Evolutionary conservation across 2,888 invertebrate genomes (phyloP).

Genomic region (Pyrrhosoma nymphula): DNA sequence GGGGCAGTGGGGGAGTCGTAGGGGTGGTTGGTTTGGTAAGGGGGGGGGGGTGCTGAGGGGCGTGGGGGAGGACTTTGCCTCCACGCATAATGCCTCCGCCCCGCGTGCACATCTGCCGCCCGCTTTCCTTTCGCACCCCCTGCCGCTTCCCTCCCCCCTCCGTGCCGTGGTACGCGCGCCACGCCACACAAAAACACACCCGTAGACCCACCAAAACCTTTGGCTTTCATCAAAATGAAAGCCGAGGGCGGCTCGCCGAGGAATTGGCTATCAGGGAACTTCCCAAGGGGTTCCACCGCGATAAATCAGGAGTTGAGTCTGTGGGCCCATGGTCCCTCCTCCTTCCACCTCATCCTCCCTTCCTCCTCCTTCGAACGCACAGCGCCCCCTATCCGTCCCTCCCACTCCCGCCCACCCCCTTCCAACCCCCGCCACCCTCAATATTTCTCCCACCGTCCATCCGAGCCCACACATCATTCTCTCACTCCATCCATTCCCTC

Average conservation of each 20-base stretch:
- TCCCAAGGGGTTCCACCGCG: neutral
- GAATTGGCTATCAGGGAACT: conserved; percentile 53
- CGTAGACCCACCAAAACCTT: neutral
- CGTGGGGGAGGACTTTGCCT: no score
- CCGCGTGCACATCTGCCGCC: conserved; percentile 36
- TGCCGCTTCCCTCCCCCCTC: neutral
- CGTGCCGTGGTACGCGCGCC: neutral
- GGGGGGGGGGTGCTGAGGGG: no score
- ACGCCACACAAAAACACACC: no score
- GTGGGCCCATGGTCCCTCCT: neutral
- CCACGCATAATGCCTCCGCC: no score
- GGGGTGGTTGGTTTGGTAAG: no score
- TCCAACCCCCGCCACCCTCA: neutral
- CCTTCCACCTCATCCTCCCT: neutral
- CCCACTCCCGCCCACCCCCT: neutral
- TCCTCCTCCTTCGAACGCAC: no score
- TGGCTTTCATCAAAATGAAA: conserved; percentile 29
- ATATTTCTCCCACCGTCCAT: neutral
- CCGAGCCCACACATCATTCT: neutral
- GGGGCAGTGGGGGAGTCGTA: neutral
- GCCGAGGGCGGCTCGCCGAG: conserved; percentile 29
- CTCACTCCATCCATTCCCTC: neutral
- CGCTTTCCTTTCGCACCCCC: neutral
- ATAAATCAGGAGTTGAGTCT: conserved; percentile 44
- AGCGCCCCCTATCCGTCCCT: no score